phyloP scores from a whole-genome alignment of 1,140 invertebrate species.

The Philotrypesis tridentata region DNA sequence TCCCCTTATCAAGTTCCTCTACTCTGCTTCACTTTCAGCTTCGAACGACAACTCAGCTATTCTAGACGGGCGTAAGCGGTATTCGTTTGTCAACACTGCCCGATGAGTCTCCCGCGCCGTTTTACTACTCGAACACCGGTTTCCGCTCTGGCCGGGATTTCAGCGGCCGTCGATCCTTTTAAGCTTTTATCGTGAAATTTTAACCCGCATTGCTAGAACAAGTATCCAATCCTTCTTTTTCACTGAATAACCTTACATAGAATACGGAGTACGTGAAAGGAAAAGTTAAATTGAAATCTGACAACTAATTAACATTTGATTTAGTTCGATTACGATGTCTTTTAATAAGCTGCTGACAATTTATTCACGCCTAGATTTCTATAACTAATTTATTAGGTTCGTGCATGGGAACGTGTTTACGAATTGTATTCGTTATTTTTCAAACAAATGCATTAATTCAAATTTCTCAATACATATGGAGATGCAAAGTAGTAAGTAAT shows the following conservation, averaged over 20 bases:
- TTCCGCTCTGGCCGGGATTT: conserved; percentile 9
- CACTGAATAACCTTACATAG: neutral
- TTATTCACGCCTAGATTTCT: too few species aligned
- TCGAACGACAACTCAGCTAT: neutral
- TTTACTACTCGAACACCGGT: conserved; percentile 25
- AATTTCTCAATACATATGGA: too few species aligned
- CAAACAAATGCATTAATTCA: too few species aligned
- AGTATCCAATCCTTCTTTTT: neutral
- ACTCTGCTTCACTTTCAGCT: neutral
- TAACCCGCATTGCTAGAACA: neutral
- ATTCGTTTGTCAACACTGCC: neutral
- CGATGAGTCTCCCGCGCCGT: neutral
- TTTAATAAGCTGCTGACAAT: neutral
- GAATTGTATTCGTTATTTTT: too few species aligned
- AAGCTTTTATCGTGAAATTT: conserved; percentile 28
- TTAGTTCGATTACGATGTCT: neutral
- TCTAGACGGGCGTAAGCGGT: neutral
- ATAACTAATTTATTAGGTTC: too few species aligned
- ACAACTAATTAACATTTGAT: neutral
- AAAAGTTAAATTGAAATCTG: neutral
- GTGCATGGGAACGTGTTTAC: too few species aligned
- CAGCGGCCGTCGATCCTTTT: neutral
- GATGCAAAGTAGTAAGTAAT: too few species aligned
- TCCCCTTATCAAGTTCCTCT: neutral
- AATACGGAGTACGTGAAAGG: neutral